phyloP scores from a whole-genome alignment of 2,888 invertebrate genomes.

The Dynastes tityus region DNA sequence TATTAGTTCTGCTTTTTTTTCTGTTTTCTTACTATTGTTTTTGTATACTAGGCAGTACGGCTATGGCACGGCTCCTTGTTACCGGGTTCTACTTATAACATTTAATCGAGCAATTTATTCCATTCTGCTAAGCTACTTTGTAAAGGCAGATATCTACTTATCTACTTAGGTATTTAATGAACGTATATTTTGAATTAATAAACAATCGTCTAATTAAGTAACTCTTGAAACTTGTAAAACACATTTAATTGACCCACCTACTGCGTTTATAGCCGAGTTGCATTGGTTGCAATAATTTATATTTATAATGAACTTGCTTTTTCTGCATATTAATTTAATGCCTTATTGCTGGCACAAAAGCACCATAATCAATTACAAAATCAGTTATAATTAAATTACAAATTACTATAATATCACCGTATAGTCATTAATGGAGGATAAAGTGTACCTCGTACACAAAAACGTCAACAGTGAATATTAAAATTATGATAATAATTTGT shows the following conservation, averaged over 20 bases:
- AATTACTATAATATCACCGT: slow-evolving; percentile 27
- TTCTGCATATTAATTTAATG: slow-evolving; percentile 19
- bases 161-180: no score
- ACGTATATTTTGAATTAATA: slow-evolving; percentile 14
- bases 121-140: no score
- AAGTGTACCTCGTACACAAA: slow-evolving; percentile 9
- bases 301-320: slow-evolving; percentile 26
- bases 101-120: no score
- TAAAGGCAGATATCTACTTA: no score
- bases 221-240: slow-evolving; percentile 25
- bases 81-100: no score
- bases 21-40: no score
- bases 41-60: no score
- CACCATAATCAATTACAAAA: slow-evolving; percentile 44
- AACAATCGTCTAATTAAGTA: slow-evolving; percentile 12
- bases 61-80: no score
- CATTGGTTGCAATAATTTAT: slow-evolving; percentile 15
- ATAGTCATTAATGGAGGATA: slow-evolving; percentile 25
- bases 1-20: no score
- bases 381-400: slow-evolving; percentile 48
- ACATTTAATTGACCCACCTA: slow-evolving; percentile 17
- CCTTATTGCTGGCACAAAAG: slow-evolving; percentile 13
- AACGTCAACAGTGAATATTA: slow-evolving; percentile 19
- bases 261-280: slow-evolving; percentile 4
- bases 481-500: slow-evolving; percentile 15